Evolutionary conservation across 1,140 invertebrate genomes (phyloP), one percentile per base, ranked within the genome.

Genomic region (Cotesia typhae): DNA sequence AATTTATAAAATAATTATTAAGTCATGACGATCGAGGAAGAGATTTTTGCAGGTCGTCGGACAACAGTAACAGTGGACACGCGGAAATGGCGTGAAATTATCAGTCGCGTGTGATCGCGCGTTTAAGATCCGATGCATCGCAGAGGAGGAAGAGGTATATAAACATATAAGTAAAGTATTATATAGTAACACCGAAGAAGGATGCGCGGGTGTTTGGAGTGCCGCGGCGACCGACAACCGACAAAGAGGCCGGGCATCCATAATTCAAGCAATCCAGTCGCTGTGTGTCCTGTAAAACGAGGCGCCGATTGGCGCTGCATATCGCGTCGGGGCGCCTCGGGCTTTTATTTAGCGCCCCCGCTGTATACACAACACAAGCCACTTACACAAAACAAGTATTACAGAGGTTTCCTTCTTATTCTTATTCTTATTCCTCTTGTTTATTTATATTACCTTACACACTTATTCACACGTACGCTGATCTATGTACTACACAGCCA

Each of bases 221-320:
- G 67, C 60, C 63, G 74, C 71, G 70, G 75, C 70, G 51, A 61
- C 70, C 79, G 76, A 81, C 79, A 81, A 61, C 70, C 79, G 76
- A 81, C 79, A 81, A 81, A 80, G 80, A 77, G 76, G 51, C 73
- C 69, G 70, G 68, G 64, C 78, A 80, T 79, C 80, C 79, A 80
- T 81, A 81, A 81, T 81, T 81, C 80, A 80, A 81, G 78, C 80
- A 81, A 80, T 80, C 79, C 79, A 76, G 71, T 72, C 76, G 75
- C 75, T 65, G 70, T 78, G 76, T 75, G 75, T 79, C 52, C 35
- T 35, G 65, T 61, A 35, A 64, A 73, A 73, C 66, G 57, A 73
- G 71, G 71, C 71, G 66, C 71, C 71, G 71, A 73, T 73, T 73
- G 71, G 71, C 41, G 41, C 6, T 47, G 41, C 41, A 47, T 47